Evolutionary conservation across 1,140 invertebrate genomes (phyloP).

Genomic region (Brachionus manjavacas): DNA sequence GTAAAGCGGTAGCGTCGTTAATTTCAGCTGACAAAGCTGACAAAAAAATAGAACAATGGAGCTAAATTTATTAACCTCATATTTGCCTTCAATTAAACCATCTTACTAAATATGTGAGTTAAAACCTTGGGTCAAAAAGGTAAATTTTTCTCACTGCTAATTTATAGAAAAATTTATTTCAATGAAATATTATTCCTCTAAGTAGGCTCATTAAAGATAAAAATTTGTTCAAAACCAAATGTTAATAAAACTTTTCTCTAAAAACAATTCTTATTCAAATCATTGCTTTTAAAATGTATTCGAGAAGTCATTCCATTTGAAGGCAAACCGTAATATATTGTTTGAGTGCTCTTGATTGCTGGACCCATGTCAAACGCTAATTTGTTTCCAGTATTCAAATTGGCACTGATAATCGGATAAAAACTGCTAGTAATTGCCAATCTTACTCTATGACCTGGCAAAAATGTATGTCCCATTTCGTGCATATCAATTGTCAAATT

Average conservation of each 20-base stretch:
- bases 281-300: background rate
- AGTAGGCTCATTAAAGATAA: background rate
- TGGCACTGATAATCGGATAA: background rate
- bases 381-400: background rate
- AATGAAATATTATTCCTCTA: too few species aligned
- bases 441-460: background rate
- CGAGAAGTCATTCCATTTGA: background rate
- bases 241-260: background rate
- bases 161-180: too few species aligned
- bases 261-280: background rate
- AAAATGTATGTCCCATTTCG: conserved; percentile 15
- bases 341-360: background rate
- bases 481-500: background rate
- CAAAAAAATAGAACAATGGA: too few species aligned
- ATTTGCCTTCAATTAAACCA: too few species aligned
- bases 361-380: background rate
- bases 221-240: background rate
- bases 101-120: too few species aligned
- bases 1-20: too few species aligned
- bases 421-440: conserved; percentile 1
- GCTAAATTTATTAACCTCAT: too few species aligned
- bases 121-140: too few species aligned
- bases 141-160: too few species aligned
- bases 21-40: too few species aligned
- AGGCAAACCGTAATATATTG: background rate